Percentiles rank a stretch among this genome's conserved stretches.
phyloP scores from a whole-genome alignment of 2,888 invertebrate genomes.

The Argyresthia goedartella region DNA sequence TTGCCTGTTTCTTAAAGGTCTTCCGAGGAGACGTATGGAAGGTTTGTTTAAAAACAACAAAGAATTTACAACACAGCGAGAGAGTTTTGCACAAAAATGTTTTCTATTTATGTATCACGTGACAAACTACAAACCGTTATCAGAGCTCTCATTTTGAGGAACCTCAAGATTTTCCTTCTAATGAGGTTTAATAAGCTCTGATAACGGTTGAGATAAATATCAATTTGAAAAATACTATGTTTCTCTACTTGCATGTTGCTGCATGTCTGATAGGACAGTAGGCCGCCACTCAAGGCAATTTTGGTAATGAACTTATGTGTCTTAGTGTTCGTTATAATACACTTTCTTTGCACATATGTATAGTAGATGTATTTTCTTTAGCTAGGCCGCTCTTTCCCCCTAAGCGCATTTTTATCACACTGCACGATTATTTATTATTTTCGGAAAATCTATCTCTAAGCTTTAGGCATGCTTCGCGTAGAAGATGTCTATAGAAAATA shows the following conservation, averaged over 20 bases:
- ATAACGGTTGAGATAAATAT: conserved; percentile 38
- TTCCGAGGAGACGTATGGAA: conserved; percentile 76
- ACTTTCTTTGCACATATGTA: conserved; percentile 67
- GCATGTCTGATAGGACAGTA: conserved; percentile 66
- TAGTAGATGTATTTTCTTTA: conserved; percentile 66
- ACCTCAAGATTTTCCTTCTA: too few species aligned
- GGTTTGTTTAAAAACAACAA: conserved; percentile 67
- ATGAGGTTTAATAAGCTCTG: conserved; percentile 23
- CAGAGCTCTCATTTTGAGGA: conserved; percentile 23
- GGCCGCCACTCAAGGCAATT: conserved; percentile 60
- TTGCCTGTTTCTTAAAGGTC: conserved; percentile 71
- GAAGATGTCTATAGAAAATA: conserved; percentile 34
- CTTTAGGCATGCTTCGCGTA: conserved; percentile 68
- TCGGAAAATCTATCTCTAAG: conserved; percentile 48
- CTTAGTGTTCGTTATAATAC: conserved; percentile 42
- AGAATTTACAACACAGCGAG: conserved; percentile 48
- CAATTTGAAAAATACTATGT: conserved; percentile 36
- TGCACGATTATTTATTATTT: conserved; percentile 68
- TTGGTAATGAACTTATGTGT: conserved; percentile 60
- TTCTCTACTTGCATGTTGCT: conserved; percentile 67
- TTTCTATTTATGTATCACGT: conserved; percentile 29
- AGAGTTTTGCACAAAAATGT: conserved; percentile 22
- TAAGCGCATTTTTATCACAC: conserved; percentile 64
- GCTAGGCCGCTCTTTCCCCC: conserved; percentile 67
- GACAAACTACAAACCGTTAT: conserved; percentile 38